Conservation (phyloP, 2,888 invertebrate species). For the Drosophila picticornis region DNA sequence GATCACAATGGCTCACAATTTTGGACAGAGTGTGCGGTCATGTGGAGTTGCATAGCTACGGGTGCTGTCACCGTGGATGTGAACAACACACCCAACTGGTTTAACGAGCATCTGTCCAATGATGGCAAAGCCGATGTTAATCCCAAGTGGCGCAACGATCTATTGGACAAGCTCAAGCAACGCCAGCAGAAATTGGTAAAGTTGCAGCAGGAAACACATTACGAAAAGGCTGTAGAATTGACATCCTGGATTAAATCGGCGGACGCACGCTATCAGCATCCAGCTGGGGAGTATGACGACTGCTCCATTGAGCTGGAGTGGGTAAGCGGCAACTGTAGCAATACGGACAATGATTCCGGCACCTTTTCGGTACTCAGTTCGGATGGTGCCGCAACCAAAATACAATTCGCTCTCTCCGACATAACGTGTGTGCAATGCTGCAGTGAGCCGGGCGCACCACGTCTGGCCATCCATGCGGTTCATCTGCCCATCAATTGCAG, state of each 20-base stretch:
- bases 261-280: slow-evolving; percentile 89
- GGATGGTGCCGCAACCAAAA: slow-evolving; percentile 91
- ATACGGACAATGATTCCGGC: slow-evolving; percentile 88
- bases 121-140: slow-evolving; percentile 88
- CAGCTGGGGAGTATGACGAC: slow-evolving; percentile 88
- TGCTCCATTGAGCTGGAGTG: slow-evolving; percentile 93
- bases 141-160: slow-evolving; percentile 91
- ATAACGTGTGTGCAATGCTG: slow-evolving; percentile 91
- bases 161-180: slow-evolving; percentile 89
- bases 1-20: slow-evolving; percentile 88
- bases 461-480: slow-evolving; percentile 91
- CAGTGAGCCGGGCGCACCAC: slow-evolving; percentile 92
- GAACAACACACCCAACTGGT: slow-evolving; percentile 92
- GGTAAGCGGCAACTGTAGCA: slow-evolving; percentile 88
- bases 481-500: slow-evolving; percentile 86
- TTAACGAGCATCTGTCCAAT: slow-evolving; percentile 86
- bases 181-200: slow-evolving; percentile 86
- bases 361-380: slow-evolving; percentile 91
- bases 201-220: slow-evolving; percentile 86
- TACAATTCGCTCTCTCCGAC: slow-evolving; percentile 91
- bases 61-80: slow-evolving; percentile 92
- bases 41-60: slow-evolving; percentile 93
- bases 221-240: slow-evolving; percentile 92
- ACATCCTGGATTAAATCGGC: slow-evolving; percentile 95
- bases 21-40: slow-evolving; percentile 92